Percentiles rank a stretch among this genome's conserved stretches.
Conservation (phyloP, 1,140 invertebrate species). For the Trissolcus basalis region DNA sequence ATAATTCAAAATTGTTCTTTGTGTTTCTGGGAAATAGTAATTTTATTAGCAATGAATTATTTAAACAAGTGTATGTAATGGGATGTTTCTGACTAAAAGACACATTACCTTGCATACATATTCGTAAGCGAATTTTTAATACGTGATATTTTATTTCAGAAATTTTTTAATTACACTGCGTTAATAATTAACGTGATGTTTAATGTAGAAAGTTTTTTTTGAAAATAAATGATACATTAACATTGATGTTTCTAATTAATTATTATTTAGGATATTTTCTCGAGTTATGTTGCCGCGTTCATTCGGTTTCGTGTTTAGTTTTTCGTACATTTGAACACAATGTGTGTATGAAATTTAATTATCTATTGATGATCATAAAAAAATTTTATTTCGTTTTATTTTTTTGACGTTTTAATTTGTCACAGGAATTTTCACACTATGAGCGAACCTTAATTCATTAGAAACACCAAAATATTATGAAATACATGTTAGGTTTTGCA, state of each 20-base stretch:
- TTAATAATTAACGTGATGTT: constrained; percentile 47
- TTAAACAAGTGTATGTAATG: constrained; percentile 58
- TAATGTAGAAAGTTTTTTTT: constrained; percentile 45
- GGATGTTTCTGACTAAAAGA: constrained; percentile 52
- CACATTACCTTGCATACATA: constrained; percentile 42
- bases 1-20: constrained; percentile 51
- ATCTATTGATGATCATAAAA: too few species aligned
- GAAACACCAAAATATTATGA: too few species aligned
- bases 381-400: too few species aligned
- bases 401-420: too few species aligned
- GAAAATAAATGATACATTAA: constrained; percentile 38
- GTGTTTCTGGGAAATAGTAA: constrained; percentile 41
- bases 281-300: constrained; percentile 6
- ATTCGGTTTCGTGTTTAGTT: constrained; percentile 8
- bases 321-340: too few species aligned
- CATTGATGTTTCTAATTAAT: constrained; percentile 47
- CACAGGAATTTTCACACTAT: too few species aligned
- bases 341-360: too few species aligned
- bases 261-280: constrained; percentile 1
- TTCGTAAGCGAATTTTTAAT: constrained; percentile 56
- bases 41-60: constrained; percentile 59
- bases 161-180: constrained; percentile 49
- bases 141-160: constrained; percentile 46
- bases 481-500: not conserved
- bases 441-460: too few species aligned